Evolutionary conservation across 1,140 invertebrate genomes (phyloP).

Genomic region (Platyura marginata): DNA sequence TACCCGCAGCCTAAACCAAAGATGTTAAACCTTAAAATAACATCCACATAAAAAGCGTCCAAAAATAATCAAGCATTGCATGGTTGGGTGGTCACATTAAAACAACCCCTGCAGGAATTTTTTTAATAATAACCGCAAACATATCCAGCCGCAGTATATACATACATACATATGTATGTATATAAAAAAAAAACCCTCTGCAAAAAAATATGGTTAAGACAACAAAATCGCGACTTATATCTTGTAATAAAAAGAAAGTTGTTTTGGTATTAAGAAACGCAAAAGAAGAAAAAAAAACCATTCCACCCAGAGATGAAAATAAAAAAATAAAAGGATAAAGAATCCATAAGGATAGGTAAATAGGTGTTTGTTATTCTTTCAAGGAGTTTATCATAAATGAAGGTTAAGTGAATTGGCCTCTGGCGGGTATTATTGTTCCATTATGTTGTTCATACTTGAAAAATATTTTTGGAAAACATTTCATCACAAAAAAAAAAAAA

Average conservation of each 20-base stretch:
- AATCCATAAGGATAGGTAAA: background rate
- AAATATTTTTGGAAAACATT: no score
- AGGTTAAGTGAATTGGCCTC: background rate
- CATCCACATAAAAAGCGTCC: no score
- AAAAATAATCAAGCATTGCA: background rate
- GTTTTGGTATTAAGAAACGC: background rate
- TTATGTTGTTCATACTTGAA: no score
- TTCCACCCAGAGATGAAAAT: background rate
- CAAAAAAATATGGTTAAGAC: no score
- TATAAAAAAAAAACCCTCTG: no score
- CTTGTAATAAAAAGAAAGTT: background rate
- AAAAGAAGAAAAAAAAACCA: background rate
- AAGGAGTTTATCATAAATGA: background rate
- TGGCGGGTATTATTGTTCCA: background rate
- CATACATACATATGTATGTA: no score
- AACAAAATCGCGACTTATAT: background rate
- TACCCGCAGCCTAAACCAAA: no score
- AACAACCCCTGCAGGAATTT: background rate
- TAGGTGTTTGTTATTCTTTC: background rate
- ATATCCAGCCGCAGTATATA: background rate
- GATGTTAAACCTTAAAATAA: no score
- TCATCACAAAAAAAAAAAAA: no score
- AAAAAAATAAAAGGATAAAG: background rate
- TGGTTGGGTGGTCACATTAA: background rate
- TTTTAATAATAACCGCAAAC: background rate